Evolutionary conservation across 1,140 invertebrate genomes (phyloP).

Genomic region (Diabrotica undecimpunctata): DNA sequence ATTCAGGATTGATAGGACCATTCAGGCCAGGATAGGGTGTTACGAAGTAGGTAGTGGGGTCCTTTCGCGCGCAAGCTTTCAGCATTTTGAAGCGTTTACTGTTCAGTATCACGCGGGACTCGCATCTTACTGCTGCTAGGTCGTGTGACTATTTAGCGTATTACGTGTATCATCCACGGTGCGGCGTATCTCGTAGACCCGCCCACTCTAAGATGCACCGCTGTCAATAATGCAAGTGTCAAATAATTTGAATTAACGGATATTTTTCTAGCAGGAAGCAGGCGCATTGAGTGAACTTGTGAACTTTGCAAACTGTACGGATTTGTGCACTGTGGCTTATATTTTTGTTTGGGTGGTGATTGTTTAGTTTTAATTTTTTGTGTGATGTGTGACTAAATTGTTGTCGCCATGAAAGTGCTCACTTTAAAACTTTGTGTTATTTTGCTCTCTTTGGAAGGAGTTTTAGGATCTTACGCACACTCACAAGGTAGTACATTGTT

Average conservation of each 20-base stretch:
- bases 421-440: background rate
- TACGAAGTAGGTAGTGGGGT: constrained; percentile 34
- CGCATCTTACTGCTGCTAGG: constrained; percentile 12
- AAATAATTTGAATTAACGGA: constrained; percentile 4
- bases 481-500: background rate
- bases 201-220: constrained; percentile 28
- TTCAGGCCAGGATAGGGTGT: constrained; percentile 29
- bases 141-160: constrained; percentile 6
- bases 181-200: constrained; percentile 24
- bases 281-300: constrained; percentile 4
- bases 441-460: background rate
- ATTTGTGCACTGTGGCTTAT: constrained; percentile 12
- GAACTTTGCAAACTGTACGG: background rate
- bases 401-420: background rate
- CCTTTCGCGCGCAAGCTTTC: constrained; percentile 35
- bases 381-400: constrained; percentile 20
- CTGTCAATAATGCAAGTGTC: constrained; percentile 20
- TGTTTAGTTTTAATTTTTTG: constrained; percentile 3
- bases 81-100: constrained; percentile 24
- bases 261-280: background rate
- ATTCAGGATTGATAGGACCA: constrained; percentile 27
- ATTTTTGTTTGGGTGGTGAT: background rate
- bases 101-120: constrained; percentile 34
- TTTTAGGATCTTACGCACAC: background rate
- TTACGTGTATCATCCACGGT: constrained; percentile 10